A percentile compares a stretch with the other conserved stretches of the same genome.
Conservation (phyloP, 2,113 vertebrate species). For the Pachyramphus minor region DNA sequence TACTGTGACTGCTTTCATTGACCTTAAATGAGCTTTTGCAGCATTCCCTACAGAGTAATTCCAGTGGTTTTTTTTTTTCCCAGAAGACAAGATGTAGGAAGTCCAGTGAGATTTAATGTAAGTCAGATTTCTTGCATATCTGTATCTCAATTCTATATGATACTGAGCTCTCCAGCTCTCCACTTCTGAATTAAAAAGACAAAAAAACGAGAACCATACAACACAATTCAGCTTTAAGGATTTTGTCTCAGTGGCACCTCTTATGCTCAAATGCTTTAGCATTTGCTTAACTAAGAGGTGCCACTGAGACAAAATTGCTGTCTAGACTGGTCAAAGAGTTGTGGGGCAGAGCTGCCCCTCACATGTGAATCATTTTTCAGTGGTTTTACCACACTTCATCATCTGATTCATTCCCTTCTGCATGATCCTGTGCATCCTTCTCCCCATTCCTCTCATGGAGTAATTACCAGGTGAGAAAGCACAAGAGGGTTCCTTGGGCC, state of each 20-base stretch:
- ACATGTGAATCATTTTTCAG: fast-evolving
- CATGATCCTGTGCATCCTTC: not conserved
- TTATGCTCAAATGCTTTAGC: too few species aligned
- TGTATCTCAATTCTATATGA: fast-evolving
- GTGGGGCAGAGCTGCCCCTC: fast-evolving
- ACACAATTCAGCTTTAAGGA: not conserved
- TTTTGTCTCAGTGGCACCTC: not conserved
- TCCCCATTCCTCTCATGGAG: not conserved
- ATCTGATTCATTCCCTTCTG: not conserved
- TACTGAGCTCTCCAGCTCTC: not conserved
- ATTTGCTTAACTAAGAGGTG: too few species aligned
- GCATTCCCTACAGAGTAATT: not conserved
- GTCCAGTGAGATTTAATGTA: not conserved
- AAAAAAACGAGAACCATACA: not conserved
- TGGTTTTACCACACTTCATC: fast-evolving
- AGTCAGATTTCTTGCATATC: not conserved
- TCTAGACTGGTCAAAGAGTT: not conserved
- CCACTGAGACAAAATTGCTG: too few species aligned
- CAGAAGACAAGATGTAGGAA: not conserved
- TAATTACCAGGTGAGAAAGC: not conserved
- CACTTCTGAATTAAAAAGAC: not conserved
- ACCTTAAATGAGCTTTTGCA: not conserved
- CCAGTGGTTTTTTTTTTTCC: not conserved
- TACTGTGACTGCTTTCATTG: not conserved
- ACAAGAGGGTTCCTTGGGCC: not conserved